These are phyloP conservation scores for Gymnothorax reevesii DNA, from an alignment of 2,797 vertebrate genomes.

Conservation along the genomic window DNA sequence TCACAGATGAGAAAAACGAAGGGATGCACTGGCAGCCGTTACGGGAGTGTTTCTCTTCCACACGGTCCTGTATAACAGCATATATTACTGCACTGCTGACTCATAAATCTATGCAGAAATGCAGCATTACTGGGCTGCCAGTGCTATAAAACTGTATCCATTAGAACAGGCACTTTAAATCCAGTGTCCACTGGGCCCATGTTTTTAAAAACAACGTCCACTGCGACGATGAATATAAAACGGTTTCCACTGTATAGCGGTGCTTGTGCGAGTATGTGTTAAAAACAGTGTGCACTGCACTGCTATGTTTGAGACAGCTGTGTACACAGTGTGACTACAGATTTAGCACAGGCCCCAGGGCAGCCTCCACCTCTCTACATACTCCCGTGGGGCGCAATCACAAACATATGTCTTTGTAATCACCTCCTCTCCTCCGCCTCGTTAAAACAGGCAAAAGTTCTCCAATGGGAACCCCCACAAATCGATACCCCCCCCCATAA, in stretches of 20 bases:
- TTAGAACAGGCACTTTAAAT: background rate
- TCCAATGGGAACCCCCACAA: background rate
- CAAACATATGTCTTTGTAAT: background rate
- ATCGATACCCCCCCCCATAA: background rate
- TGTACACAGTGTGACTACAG: background rate
- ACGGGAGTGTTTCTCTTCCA: background rate
- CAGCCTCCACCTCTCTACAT: background rate
- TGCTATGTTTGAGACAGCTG: background rate
- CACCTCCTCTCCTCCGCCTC: background rate
- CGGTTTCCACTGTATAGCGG: no score
- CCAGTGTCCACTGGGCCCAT: background rate
- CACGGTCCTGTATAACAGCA: background rate
- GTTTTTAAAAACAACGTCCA: background rate
- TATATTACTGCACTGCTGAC: background rate
- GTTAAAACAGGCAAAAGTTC: background rate
- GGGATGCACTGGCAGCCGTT: background rate
- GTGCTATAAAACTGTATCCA: background rate
- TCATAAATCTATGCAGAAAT: no score
- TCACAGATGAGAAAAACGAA: background rate
- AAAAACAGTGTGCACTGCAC: background rate
- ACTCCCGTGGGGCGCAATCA: background rate
- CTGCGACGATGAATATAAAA: background rate
- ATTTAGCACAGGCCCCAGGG: background rate
- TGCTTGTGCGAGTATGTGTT: background rate
- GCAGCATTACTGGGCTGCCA: background rate